A percentile compares a stretch with the other conserved stretches of the same genome.
phyloP scores from a whole-genome alignment of 2,113 vertebrate genomes.

The Maccullochella peelii region DNA sequence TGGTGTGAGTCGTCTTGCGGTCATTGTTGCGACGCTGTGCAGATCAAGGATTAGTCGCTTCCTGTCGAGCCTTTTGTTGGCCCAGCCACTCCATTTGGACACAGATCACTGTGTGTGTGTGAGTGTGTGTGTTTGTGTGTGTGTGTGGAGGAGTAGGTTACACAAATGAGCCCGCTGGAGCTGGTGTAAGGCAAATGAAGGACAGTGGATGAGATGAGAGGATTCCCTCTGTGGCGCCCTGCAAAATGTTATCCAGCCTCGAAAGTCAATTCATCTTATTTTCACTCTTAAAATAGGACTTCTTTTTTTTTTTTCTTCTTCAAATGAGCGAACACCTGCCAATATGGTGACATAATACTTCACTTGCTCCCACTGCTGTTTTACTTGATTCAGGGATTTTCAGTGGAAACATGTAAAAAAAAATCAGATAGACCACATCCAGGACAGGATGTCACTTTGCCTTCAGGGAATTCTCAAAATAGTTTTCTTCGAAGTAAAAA shows the following conservation, averaged over 20 bases:
- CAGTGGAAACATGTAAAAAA: not conserved
- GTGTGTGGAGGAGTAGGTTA: slow-evolving; percentile 40
- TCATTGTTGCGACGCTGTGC: slow-evolving; percentile 81
- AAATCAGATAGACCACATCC: not conserved
- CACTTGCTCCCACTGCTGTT: not conserved
- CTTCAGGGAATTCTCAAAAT: slow-evolving; percentile 17
- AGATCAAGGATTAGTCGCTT: slow-evolving; percentile 86
- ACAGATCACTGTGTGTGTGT: slow-evolving; percentile 64
- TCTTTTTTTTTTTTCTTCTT: no score
- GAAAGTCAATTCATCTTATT: slow-evolving; percentile 39
- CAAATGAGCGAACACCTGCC: slow-evolving; percentile 5
- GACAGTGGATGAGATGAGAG: slow-evolving; percentile 68
- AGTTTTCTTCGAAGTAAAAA: slow-evolving; percentile 30
- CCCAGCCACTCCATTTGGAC: slow-evolving; percentile 82
- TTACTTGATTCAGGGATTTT: slow-evolving; percentile 8
- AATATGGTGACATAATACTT: slow-evolving; percentile 3
- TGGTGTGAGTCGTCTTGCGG: slow-evolving; percentile 65
- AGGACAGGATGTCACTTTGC: slow-evolving; percentile 35
- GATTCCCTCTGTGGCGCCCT: slow-evolving; percentile 24
- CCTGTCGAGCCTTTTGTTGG: slow-evolving; percentile 84
- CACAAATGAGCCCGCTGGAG: slow-evolving; percentile 70
- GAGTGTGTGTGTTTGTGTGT: slow-evolving; percentile 37
- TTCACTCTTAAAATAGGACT: not conserved
- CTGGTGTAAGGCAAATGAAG: slow-evolving; percentile 76
- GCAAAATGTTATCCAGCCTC: slow-evolving; percentile 18